phyloP scores from a whole-genome alignment of 2,113 vertebrate genomes.

The Chaetodon auriga region DNA sequence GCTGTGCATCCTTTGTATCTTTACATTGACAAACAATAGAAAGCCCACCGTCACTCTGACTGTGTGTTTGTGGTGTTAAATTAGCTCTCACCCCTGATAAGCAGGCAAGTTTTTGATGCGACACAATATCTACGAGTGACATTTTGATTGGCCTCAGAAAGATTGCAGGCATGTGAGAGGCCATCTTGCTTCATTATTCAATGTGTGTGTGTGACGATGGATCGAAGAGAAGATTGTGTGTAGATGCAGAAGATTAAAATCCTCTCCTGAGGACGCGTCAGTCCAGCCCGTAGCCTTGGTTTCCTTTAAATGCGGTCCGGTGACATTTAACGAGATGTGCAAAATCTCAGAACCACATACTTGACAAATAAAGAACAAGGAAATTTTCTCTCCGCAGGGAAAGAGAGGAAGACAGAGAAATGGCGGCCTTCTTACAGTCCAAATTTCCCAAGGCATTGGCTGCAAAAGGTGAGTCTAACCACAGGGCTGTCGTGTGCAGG shows the following conservation, averaged over 20 bases:
- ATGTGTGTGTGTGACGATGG: background rate
- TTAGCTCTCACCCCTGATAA: slow-evolving; percentile 20
- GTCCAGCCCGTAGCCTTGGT: background rate
- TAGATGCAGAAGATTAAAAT: background rate
- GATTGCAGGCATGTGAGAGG: background rate
- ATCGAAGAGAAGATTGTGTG: background rate
- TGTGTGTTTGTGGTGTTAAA: background rate
- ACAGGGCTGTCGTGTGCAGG: too few species aligned
- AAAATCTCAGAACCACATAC: background rate
- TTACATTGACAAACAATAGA: background rate
- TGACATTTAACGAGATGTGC: slow-evolving; percentile 18
- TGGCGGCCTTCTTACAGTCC: slow-evolving; percentile 89
- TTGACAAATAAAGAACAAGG: background rate
- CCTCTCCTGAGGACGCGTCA: slow-evolving; percentile 6
- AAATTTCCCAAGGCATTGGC: slow-evolving; percentile 84
- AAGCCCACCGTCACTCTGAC: background rate
- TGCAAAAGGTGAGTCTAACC: slow-evolving; percentile 82
- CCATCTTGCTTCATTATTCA: background rate
- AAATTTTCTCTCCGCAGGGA: slow-evolving; percentile 82
- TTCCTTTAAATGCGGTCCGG: background rate
- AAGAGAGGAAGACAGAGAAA: slow-evolving; percentile 91
- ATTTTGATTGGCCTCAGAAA: slow-evolving; percentile 10
- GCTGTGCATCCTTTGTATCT: background rate
- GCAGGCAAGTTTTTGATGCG: background rate
- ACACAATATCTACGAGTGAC: slow-evolving; percentile 26